Conservation (phyloP, 2,113 vertebrate species). For the Ciconia stormi region DNA sequence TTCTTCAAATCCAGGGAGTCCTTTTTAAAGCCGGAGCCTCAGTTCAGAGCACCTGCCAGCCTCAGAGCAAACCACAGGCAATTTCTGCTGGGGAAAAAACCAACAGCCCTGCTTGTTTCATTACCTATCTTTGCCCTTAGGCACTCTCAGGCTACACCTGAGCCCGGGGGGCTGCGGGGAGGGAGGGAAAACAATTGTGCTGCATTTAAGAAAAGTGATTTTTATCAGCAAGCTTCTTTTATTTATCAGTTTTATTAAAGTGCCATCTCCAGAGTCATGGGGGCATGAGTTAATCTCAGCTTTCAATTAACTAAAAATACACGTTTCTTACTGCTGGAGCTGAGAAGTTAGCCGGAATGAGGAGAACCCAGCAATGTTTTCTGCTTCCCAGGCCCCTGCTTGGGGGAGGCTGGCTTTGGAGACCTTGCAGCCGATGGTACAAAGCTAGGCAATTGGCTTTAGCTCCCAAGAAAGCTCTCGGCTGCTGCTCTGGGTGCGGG, state of each 20-base stretch:
- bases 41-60: background rate
- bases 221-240: constrained; percentile 38
- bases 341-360: background rate
- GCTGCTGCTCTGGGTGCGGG: accelerated
- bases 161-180: background rate
- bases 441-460: background rate
- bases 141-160: background rate
- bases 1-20: background rate
- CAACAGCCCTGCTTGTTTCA: background rate
- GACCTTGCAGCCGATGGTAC: background rate
- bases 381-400: background rate
- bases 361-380: background rate
- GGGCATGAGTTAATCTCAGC: constrained; percentile 12
- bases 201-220: background rate
- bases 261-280: background rate
- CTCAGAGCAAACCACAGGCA: constrained; percentile 27
- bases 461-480: background rate
- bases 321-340: background rate
- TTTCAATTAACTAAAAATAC: background rate
- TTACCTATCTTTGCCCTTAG: background rate
- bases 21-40: background rate
- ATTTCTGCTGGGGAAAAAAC: background rate
- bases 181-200: background rate
- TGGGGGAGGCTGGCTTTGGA: background rate
- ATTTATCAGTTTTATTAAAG: constrained; percentile 39